phyloP scores from a whole-genome alignment of 1,140 invertebrate species.

The Leptopilina clavipes region DNA sequence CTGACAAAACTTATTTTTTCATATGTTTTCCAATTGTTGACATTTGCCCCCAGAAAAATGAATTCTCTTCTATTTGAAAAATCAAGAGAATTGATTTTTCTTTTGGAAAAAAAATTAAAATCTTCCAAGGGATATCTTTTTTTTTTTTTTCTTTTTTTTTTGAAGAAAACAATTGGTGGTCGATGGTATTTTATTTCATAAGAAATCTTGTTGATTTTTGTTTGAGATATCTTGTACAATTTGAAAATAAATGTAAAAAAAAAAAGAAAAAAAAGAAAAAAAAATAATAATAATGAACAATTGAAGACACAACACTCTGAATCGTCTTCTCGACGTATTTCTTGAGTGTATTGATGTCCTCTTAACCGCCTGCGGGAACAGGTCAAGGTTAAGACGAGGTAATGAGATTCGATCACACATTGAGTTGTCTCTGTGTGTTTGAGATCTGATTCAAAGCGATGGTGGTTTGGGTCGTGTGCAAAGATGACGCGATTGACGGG shows the following conservation, averaged over 20 bases:
- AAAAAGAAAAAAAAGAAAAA: slow-evolving; percentile 12
- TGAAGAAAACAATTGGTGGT: background rate
- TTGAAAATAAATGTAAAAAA: slow-evolving; percentile 15
- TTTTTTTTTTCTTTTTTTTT: too few relatives aligned
- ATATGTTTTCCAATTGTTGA: too few relatives aligned
- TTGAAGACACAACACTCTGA: background rate
- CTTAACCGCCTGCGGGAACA: slow-evolving; percentile 7
- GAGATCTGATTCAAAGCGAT: slow-evolving; percentile 21
- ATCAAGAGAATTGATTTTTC: too few relatives aligned
- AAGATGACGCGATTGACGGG: slow-evolving; percentile 3
- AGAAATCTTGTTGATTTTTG: slow-evolving; percentile 10
- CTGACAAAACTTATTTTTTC: background rate
- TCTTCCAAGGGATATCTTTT: too few relatives aligned
- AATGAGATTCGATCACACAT: background rate
- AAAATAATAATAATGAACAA: background rate
- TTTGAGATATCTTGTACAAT: slow-evolving; percentile 17
- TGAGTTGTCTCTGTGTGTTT: background rate
- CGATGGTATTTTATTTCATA: slow-evolving; percentile 8
- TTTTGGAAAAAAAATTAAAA: too few relatives aligned
- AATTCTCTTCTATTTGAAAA: too few relatives aligned
- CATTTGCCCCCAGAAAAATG: too few relatives aligned
- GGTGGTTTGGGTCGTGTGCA: slow-evolving; percentile 7
- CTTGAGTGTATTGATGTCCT: background rate
- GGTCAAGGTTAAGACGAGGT: slow-evolving; percentile 16
- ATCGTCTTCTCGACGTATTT: background rate